Evolutionary conservation across 2,797 vertebrate genomes (phyloP), one percentile per base, ranked within the genome.

Genomic region (Anomalospiza imberbis): DNA sequence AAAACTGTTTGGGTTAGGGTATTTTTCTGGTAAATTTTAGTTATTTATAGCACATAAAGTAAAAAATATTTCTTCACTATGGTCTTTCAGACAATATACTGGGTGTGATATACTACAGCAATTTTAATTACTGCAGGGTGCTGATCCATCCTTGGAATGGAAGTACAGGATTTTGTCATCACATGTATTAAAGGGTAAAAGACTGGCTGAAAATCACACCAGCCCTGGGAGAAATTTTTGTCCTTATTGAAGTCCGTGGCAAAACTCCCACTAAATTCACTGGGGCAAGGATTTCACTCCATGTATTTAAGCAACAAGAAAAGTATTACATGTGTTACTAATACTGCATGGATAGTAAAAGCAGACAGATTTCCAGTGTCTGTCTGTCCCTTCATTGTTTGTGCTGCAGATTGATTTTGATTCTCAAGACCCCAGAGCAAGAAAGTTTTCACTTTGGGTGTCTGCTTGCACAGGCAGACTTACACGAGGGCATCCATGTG

Each of bases 161-260:
- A 93, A 94, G 55, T 77, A 92, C 61, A 86, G 53, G 34, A 57
- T 75, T 94, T 95, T 95, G 78, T 95, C 94, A 94, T 95, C 89
- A 63, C 44, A 31, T 70, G 40, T 81, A 66, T 95, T 96, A 94
- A 91, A 91, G 28, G 22, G 26, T 58, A 36, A 93, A 91, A 93
- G n/a, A 53, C 81, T 89, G 66, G n/a, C 63, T 95, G 77, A 90
- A 90, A 94, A 76, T 93, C 62, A 84, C 57, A 60, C 17, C 28
- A 89, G 31, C 36, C n/a, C 68, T 51, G 32, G 16, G 48, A 74
- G 29, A 66, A 96, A 88, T 70, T n/a, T 45, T 76, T 92, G 66
- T 55, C 38, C 12, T 50, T 61, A 32, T 42, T 91, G 55, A 95
- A 94, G 32, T 83, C 55, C 13, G 0, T 94, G 76, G 82, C 85